A percentile compares a stretch with the other conserved stretches of the same genome.
phyloP scores from a whole-genome alignment of 23 tunicate species.

The Ciona savignyi region DNA sequence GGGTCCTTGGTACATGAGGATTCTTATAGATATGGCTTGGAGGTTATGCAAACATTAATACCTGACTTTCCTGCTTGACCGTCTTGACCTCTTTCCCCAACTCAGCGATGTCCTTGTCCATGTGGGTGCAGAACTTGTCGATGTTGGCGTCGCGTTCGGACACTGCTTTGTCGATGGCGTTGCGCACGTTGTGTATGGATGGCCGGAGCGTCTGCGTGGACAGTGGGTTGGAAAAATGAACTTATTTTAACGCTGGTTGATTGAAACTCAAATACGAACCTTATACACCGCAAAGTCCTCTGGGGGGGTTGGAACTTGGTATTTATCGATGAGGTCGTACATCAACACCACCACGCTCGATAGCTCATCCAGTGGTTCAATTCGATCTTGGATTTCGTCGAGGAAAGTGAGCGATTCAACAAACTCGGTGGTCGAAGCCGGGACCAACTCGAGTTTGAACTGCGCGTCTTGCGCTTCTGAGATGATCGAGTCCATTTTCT shows the following conservation, averaged over 20 bases:
- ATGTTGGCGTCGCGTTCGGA: slow-evolving; percentile 91
- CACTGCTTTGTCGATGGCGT: slow-evolving; percentile 95
- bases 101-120: slow-evolving; percentile 98
- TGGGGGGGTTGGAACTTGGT: slow-evolving; percentile 91
- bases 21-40: neutral
- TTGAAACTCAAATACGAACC: too few relatives aligned
- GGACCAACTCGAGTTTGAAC: slow-evolving; percentile 80
- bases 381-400: slow-evolving; percentile 96
- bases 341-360: slow-evolving; percentile 76
- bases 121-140: slow-evolving; percentile 79
- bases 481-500: slow-evolving; percentile 88
- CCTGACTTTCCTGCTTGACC: slow-evolving; percentile 95
- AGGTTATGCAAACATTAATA: neutral
- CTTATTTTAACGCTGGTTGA: neutral
- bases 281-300: slow-evolving; percentile 97
- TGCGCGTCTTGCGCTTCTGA: slow-evolving; percentile 94
- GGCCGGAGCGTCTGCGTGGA: slow-evolving; percentile 72
- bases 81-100: slow-evolving; percentile 88
- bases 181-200: slow-evolving; percentile 78
- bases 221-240: neutral
- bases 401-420: slow-evolving; percentile 88
- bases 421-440: slow-evolving; percentile 85
- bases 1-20: slow-evolving; percentile 59
- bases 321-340: slow-evolving; percentile 95
- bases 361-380: slow-evolving; percentile 88